Percentiles rank a stretch among this genome's conserved stretches.
Evolutionary conservation across 2,888 invertebrate genomes (phyloP).

Genomic region (Pandemis cinnamomeana): DNA sequence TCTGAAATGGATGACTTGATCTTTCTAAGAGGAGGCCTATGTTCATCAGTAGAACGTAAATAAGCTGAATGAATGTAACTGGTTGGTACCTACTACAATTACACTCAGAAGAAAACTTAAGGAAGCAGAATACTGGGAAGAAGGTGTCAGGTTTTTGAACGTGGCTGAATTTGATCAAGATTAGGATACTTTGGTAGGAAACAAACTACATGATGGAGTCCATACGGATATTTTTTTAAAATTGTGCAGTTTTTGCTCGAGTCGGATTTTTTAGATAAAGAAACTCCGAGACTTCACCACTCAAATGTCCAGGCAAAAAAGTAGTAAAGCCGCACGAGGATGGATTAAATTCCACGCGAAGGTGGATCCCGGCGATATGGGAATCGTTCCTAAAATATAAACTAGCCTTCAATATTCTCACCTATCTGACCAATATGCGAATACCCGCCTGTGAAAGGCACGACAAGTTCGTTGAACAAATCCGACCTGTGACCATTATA

Average conservation of each 20-base stretch:
- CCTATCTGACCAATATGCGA: not conserved
- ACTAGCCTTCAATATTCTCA: not conserved
- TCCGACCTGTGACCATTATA: not conserved
- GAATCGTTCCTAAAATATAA: slow-evolving; percentile 6
- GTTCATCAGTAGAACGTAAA: no score
- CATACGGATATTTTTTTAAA: no score
- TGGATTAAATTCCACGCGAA: slow-evolving; percentile 7
- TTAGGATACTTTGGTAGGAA: no score
- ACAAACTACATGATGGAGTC: no score
- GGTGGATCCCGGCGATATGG: not conserved
- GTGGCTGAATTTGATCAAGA: no score
- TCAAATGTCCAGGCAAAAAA: not conserved
- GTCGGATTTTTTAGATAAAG: not conserved
- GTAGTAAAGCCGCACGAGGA: not conserved
- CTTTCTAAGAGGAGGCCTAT: no score
- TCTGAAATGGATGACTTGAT: no score
- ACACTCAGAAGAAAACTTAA: no score
- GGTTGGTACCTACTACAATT: no score
- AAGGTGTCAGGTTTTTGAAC: no score
- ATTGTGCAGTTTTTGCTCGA: not conserved
- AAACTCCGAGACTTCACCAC: not conserved
- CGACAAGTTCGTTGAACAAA: not conserved
- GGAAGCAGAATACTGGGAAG: no score
- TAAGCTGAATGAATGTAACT: no score
- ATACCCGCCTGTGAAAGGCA: not conserved